phyloP scores from a whole-genome alignment of 2,113 vertebrate genomes.

The Leptocoma aspasia region DNA sequence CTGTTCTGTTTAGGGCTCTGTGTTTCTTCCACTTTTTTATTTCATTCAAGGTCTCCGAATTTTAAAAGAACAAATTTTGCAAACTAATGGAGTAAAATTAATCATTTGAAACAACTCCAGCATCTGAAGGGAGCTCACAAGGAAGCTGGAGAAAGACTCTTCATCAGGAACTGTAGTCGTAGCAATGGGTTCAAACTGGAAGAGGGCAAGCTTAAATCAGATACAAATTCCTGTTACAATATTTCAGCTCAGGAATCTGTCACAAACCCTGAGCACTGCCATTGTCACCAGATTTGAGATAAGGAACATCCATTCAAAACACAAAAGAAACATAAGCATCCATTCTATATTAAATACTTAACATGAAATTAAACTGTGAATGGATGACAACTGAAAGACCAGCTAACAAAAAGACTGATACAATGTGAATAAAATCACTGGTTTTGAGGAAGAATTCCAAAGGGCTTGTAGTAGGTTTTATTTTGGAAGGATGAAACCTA shows the following conservation, averaged over 20 bases:
- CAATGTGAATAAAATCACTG: background rate
- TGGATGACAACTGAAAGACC: background rate
- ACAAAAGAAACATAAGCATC: background rate
- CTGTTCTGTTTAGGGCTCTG: background rate
- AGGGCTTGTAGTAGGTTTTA: background rate
- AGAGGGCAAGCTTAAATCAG: background rate
- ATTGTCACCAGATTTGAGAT: background rate
- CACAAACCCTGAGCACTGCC: background rate
- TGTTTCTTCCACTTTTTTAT: background rate
- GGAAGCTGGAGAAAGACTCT: background rate
- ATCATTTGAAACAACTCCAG: background rate
- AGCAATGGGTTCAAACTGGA: background rate
- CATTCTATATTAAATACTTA: background rate
- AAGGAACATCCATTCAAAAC: background rate
- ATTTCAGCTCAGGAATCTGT: background rate
- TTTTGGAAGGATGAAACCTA: background rate
- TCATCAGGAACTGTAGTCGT: background rate
- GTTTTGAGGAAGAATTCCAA: background rate
- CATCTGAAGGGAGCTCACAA: background rate
- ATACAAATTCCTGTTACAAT: background rate
- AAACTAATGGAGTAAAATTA: background rate
- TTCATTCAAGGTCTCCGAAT: background rate
- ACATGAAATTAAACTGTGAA: background rate
- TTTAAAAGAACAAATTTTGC: background rate
- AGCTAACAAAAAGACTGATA: background rate